Percentiles rank a stretch among this genome's conserved stretches.
Evolutionary conservation across 2,888 invertebrate species (phyloP).

Genomic region (Macaria liturata): DNA sequence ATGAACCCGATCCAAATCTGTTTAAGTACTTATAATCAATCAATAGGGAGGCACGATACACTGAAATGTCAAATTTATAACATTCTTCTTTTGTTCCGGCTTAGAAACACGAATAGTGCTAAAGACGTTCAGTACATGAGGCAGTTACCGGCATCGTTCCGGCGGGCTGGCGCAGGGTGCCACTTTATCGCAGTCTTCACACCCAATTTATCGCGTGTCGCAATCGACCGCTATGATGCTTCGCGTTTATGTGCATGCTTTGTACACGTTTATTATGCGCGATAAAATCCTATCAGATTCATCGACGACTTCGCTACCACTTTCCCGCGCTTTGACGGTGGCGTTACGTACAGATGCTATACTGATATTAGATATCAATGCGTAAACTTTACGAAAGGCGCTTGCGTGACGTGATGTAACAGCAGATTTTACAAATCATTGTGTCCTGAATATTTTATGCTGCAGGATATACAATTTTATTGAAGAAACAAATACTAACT

Average conservation of each 20-base stretch:
- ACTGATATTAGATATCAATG: constrained; percentile 1
- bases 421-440: not conserved
- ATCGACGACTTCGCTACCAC: constrained; percentile 20
- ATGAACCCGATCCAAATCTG: too few relatives aligned
- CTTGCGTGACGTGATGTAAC: constrained; percentile 2
- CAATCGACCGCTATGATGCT: constrained; percentile 59
- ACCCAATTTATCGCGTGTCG: constrained; percentile 77
- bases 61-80: too few relatives aligned
- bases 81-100: too few relatives aligned
- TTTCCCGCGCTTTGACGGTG: constrained; percentile 19
- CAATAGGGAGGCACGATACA: too few relatives aligned
- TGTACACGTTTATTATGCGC: constrained; percentile 37
- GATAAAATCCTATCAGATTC: constrained; percentile 41
- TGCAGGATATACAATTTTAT: too few relatives aligned
- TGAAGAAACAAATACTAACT: too few relatives aligned
- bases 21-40: too few relatives aligned
- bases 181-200: constrained; percentile 78
- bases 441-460: too few relatives aligned
- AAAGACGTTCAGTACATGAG: too few relatives aligned
- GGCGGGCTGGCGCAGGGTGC: constrained; percentile 43
- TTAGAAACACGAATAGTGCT: too few relatives aligned
- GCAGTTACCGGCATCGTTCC: constrained; percentile 1
- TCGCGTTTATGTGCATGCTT: constrained; percentile 41
- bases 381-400: constrained; percentile 1
- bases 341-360: not conserved